Evolutionary conservation across 1,140 invertebrate species (phyloP).

Genomic region (Potamilus streckersoni): DNA sequence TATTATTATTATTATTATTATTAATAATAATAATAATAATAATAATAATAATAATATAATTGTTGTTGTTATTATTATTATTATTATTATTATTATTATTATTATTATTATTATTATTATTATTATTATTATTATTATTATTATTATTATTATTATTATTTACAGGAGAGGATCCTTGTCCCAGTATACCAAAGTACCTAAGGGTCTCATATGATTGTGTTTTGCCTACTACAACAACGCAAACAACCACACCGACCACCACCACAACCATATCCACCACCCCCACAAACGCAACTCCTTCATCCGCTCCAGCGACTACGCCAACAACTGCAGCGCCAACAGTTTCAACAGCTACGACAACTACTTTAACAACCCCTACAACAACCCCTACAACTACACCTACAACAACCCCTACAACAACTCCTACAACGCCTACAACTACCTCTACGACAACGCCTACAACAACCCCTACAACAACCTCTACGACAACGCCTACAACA

Average conservation of each 20-base stretch:
- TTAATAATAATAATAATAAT: not conserved
- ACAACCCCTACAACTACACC: constrained; percentile 4
- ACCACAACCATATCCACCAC: not conserved
- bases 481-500: constrained; percentile 7
- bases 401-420: constrained; percentile 5
- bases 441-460: constrained; percentile 7
- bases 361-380: constrained; percentile 4
- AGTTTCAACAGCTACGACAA: constrained; percentile 3
- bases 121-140: not conserved
- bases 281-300: not conserved
- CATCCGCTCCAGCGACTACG: not conserved
- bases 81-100: not conserved
- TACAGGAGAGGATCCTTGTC: constrained; percentile 31
- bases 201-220: constrained; percentile 16
- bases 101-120: not conserved
- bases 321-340: constrained; percentile 5
- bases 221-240: constrained; percentile 20
- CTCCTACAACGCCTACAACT: constrained; percentile 6
- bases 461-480: not conserved
- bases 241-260: not conserved
- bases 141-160: not conserved
- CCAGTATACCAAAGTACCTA: constrained; percentile 23
- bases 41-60: not conserved
- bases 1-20: not conserved
- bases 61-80: not conserved